Evolutionary conservation across 2,888 invertebrate species (phyloP), one percentile per base, ranked within the genome.

Genomic region (Hirtodrosophila alboralis): DNA sequence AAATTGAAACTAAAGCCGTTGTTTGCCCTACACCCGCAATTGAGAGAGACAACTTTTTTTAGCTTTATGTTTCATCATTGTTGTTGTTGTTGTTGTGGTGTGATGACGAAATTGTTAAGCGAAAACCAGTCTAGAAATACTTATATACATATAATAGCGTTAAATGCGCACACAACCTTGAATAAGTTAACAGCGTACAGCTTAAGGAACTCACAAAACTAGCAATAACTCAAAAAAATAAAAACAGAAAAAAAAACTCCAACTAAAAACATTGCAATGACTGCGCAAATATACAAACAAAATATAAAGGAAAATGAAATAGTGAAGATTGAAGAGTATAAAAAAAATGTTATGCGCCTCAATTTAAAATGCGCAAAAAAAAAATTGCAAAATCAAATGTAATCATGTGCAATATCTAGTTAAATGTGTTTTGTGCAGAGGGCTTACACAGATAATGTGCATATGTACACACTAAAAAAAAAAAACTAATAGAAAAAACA

Each of bases 61-160:
- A 57, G 68, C 68, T 56, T 67, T 34, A 47, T 71, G 37, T 59
- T 69, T 59, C 47, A 64, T 40, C 36, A 51, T 61, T 57, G 66
- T 40, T 67, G 33, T 52, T 38, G 45, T 67, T 52, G 54, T 33
- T 59, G 54, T n/a, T n/a, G n/a, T n/a, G 31, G 64, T 37, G 40
- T 45, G 83, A 84, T 83, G 81, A 83, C 81, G 81, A 83, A 83
- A 83, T 83, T 66, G 64, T 56, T 75, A 63, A 83, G 79, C 79
- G 64, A 78, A 80, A 81, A 81, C 85, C 81, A 81, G 84, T 81
- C 81, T 84, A 81, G 84, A 80, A 75, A 79, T 57, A 75, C 48
- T 51, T n/a, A n/a, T n/a, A n/a, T n/a, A n/a, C n/a, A 57, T 33
- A 71, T 37, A 63, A 71, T 37, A 63, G 49, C 63, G 49, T 59